Evolutionary conservation across 2,113 vertebrate genomes (phyloP).

Genomic region (Ictalurus furcatus): DNA sequence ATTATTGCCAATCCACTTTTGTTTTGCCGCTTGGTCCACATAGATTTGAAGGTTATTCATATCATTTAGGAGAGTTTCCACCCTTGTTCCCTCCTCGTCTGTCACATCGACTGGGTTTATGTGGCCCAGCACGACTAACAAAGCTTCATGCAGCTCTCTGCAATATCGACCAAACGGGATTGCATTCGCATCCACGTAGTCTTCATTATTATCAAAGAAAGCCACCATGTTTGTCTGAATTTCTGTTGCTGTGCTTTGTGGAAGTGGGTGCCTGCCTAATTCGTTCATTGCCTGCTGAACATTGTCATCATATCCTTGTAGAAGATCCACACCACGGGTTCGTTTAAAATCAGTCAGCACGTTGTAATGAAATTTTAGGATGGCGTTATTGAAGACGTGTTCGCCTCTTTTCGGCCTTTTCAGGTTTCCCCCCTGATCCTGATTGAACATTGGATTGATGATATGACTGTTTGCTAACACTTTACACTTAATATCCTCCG

Average conservation of each 20-base stretch:
- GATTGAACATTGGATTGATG: neutral
- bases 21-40: neutral
- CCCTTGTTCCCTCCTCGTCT: fast-evolving
- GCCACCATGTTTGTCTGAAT: neutral
- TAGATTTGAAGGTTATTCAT: slow-evolving; percentile 22
- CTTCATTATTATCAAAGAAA: neutral
- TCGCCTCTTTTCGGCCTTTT: neutral
- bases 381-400: neutral
- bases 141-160: neutral
- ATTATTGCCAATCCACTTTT: neutral
- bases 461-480: neutral
- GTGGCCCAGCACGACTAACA: neutral
- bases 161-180: neutral
- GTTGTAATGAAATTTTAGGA: neutral
- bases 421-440: neutral
- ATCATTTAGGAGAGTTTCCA: neutral
- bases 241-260: neutral
- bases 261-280: neutral
- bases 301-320: too few relatives aligned
- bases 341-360: neutral
- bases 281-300: neutral
- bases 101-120: too few relatives aligned
- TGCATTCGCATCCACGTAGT: slow-evolving; percentile 1
- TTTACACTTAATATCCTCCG: neutral
- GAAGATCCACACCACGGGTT: fast-evolving